A percentile compares a stretch with the other conserved stretches of the same genome.
phyloP scores from a whole-genome alignment of 37 sponge, comb jelly and placozoan genomes.

The Amphimedon queenslandica region DNA sequence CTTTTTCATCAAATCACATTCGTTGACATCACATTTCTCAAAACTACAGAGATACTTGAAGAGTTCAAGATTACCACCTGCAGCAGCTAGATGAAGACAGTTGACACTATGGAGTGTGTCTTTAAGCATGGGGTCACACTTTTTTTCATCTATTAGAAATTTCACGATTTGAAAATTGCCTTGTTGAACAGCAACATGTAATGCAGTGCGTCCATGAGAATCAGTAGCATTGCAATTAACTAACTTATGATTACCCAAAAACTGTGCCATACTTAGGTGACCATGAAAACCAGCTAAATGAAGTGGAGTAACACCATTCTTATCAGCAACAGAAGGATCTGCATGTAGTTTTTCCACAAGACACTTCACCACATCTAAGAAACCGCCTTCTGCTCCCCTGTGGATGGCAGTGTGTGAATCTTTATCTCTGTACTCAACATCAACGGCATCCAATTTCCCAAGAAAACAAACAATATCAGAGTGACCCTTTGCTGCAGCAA shows the following conservation, averaged over 20 bases:
- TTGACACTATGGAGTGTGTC: neutral
- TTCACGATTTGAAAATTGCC: conserved; percentile 25
- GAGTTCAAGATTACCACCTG: conserved; percentile 13
- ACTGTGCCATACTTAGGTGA: neutral
- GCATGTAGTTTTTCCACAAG: conserved; percentile 19
- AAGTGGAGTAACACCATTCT: conserved; percentile 8
- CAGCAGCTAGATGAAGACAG: conserved; percentile 14
- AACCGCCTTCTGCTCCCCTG: conserved; percentile 20
- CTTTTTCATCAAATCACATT: neutral
- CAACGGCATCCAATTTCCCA: conserved; percentile 3
- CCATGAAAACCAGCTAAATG: conserved; percentile 3
- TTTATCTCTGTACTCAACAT: conserved; percentile 7
- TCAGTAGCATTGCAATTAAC: conserved; percentile 14
- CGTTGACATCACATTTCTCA: neutral
- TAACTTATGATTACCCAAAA: neutral
- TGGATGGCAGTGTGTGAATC: conserved; percentile 19
- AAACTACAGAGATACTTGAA: neutral
- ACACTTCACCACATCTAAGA: conserved; percentile 15
- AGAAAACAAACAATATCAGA: conserved; percentile 25
- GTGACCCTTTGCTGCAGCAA: conserved; percentile 45
- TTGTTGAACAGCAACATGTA: conserved; percentile 38
- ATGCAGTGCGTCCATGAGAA: conserved; percentile 16
- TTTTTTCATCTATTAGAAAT: conserved; percentile 2
- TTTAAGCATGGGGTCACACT: neutral
- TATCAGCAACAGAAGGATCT: conserved; percentile 6